A percentile compares a stretch with the other conserved stretches of the same genome.
phyloP scores from a whole-genome alignment of 2,113 vertebrate species.

The Hippocampus abdominalis region DNA sequence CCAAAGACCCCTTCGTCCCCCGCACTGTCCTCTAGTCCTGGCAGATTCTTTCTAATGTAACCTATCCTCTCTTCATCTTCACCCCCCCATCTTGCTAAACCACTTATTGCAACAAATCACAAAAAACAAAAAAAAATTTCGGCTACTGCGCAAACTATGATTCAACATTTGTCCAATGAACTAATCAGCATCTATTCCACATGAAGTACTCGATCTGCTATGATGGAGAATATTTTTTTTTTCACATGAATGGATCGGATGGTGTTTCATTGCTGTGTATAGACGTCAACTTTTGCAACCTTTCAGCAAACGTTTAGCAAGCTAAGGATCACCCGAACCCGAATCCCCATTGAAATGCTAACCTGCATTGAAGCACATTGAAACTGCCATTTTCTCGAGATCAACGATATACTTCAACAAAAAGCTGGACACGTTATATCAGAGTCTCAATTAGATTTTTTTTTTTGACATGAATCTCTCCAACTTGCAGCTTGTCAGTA shows the following conservation, averaged over 20 bases:
- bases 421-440: not conserved
- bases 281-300: constrained; percentile 1
- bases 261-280: constrained; percentile 9
- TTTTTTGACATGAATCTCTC: not conserved
- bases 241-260: not conserved
- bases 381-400: not conserved
- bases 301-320: not conserved
- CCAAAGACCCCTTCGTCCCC: constrained; percentile 14
- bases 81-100: constrained; percentile 11
- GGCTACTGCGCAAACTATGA: not conserved
- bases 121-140: constrained; percentile 13
- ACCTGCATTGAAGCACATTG: constrained; percentile 20
- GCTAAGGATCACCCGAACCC: not conserved
- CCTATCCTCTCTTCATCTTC: constrained; percentile 7
- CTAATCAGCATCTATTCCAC: constrained; percentile 2
- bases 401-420: not conserved
- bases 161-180: constrained; percentile 2
- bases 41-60: constrained; percentile 8
- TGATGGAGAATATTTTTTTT: not conserved
- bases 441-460: not conserved
- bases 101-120: constrained; percentile 17
- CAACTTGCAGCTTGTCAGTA: not conserved
- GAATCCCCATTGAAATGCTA: constrained; percentile 18
- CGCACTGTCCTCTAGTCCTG: constrained; percentile 16
- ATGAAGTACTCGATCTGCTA: not conserved